Evolutionary conservation across 2,113 vertebrate species (phyloP).

Genomic region (Dipodomys spectabilis): DNA sequence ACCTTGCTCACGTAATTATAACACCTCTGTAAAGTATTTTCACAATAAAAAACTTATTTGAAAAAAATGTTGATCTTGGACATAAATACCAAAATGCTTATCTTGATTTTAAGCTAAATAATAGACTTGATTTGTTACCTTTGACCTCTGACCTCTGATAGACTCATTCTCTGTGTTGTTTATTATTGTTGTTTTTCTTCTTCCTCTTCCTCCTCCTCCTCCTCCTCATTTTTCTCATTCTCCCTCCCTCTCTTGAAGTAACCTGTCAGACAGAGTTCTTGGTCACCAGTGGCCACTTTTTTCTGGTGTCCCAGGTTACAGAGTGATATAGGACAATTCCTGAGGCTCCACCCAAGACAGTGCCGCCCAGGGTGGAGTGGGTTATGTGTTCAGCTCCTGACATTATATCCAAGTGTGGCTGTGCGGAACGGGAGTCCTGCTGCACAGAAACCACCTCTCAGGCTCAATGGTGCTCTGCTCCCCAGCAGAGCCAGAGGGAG

Average conservation of each 20-base stretch:
- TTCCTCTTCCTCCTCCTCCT: no score
- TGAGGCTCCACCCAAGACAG: neutral
- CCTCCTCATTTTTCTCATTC: no score
- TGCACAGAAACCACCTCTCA: no score
- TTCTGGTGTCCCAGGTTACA: neutral
- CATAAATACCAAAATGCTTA: no score
- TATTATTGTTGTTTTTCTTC: no score
- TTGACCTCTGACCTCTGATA: neutral
- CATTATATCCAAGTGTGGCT: neutral
- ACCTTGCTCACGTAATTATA: no score
- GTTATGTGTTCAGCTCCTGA: neutral
- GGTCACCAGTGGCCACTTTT: neutral
- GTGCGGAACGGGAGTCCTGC: neutral
- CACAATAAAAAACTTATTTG: no score
- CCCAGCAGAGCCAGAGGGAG: neutral
- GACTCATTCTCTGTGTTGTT: no score
- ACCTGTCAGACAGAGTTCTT: neutral
- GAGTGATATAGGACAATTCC: neutral
- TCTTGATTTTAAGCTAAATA: no score
- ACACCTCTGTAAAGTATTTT: no score
- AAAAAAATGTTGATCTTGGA: neutral
- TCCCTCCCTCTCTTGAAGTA: no score
- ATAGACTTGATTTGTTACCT: neutral
- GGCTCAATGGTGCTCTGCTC: neutral
- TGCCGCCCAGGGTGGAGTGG: no score